These are phyloP conservation scores for Cranoglanis bouderius DNA, from an alignment of 2,113 vertebrate genomes.

Conservation along the genomic window DNA sequence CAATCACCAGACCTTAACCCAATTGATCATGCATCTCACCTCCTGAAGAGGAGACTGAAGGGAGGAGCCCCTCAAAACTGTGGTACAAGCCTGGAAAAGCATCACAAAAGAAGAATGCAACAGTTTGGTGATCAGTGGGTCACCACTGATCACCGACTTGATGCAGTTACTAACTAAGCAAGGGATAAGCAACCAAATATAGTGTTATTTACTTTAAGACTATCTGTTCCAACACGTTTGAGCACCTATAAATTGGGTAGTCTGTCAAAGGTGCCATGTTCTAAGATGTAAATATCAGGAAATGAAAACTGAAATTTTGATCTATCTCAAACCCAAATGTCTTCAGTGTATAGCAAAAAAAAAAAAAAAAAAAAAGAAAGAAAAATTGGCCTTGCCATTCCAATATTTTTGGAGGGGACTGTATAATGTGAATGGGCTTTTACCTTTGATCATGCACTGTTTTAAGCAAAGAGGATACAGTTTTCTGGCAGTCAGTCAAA, in stretches of 20 bases:
- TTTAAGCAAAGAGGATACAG: conserved; percentile 71
- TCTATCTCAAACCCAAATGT: background rate
- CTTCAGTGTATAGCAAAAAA: background rate
- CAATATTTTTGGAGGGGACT: background rate
- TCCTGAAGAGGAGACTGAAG: no score
- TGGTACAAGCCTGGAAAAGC: no score
- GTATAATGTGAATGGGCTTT: background rate
- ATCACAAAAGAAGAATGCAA: background rate
- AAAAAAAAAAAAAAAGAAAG: background rate
- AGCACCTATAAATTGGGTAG: background rate
- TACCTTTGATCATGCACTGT: conserved; percentile 79
- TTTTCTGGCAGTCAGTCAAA: conserved; percentile 70
- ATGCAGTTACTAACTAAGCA: background rate
- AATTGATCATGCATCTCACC: no score
- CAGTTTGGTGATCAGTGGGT: background rate
- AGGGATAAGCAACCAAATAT: background rate
- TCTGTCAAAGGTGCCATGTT: background rate
- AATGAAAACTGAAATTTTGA: background rate
- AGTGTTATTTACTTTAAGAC: background rate
- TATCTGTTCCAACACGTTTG: background rate
- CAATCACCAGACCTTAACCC: no score
- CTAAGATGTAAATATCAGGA: background rate
- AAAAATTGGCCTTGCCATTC: background rate
- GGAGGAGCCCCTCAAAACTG: no score
- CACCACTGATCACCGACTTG: background rate